Percentiles rank a stretch among this genome's conserved stretches.
These are phyloP conservation scores for Vulpes vulpes DNA, from an alignment of 2,113 vertebrate species.

Conservation along the genomic window DNA sequence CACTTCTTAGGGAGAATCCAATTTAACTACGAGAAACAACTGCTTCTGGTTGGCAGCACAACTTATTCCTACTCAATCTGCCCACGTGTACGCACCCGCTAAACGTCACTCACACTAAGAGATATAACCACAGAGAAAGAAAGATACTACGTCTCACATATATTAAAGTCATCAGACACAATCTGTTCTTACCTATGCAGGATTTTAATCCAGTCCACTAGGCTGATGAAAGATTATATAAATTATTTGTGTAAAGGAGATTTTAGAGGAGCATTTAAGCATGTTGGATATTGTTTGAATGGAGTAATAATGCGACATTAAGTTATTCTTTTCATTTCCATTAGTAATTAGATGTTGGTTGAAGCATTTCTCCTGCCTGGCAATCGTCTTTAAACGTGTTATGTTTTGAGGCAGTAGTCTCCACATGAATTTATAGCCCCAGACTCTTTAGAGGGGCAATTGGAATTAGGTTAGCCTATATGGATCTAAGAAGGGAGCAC, in stretches of 20 bases:
- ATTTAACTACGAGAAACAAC: slow-evolving; percentile 58
- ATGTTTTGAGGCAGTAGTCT: neutral
- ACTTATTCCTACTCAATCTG: neutral
- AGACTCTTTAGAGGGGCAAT: neutral
- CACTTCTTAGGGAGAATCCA: slow-evolving; percentile 66
- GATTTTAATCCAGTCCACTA: slow-evolving; percentile 37
- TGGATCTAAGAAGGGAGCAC: neutral
- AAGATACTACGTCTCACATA: neutral
- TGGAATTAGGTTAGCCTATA: neutral
- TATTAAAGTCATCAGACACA: slow-evolving; percentile 43
- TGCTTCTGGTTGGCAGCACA: slow-evolving; percentile 1
- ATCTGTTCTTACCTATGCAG: neutral
- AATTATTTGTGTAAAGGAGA: neutral
- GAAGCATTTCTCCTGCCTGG: slow-evolving; percentile 40
- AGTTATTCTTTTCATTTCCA: slow-evolving; percentile 49
- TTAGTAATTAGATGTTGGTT: slow-evolving; percentile 54
- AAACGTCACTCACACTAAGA: slow-evolving; percentile 29
- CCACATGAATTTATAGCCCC: neutral
- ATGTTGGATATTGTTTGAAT: neutral
- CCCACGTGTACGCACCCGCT: neutral
- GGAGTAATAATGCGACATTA: neutral
- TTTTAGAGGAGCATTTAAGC: neutral
- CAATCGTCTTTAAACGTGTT: neutral
- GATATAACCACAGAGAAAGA: slow-evolving; percentile 29
- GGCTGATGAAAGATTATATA: slow-evolving; percentile 18